Evolutionary conservation across 2,888 invertebrate species (phyloP).

Genomic region (Lithophane ornitopus): DNA sequence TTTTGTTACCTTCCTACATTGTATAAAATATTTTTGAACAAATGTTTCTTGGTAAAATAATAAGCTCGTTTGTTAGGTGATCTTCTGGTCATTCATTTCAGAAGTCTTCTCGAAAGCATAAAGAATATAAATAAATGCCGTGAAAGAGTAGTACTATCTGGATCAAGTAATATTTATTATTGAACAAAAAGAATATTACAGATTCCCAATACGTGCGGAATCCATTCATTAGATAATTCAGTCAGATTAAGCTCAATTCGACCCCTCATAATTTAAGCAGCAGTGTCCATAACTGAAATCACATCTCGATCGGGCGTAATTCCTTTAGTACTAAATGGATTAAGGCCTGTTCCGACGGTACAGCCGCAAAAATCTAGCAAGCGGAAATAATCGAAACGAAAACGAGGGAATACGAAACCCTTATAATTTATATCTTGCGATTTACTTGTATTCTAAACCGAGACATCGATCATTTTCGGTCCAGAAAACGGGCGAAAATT

Average conservation of each 20-base stretch:
- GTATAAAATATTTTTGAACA: not conserved
- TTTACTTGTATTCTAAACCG: not conserved
- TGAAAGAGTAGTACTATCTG: too few species aligned
- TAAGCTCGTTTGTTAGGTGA: not conserved
- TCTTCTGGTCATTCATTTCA: not conserved
- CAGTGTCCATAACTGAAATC: conserved; percentile 37
- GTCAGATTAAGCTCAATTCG: conserved; percentile 18
- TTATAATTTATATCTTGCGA: not conserved
- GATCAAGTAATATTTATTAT: not conserved
- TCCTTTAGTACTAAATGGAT: conserved; percentile 26
- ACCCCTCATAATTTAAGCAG: conserved; percentile 37
- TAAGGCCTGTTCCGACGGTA: not conserved
- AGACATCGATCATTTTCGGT: not conserved
- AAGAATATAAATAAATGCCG: not conserved
- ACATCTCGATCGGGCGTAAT: conserved; percentile 41
- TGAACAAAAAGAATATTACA: not conserved
- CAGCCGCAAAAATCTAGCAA: not conserved
- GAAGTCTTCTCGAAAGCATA: not conserved
- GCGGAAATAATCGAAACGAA: conserved; percentile 4
- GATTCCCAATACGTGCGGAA: conserved; percentile 25
- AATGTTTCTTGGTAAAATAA: not conserved
- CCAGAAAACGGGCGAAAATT: not conserved
- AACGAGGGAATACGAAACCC: not conserved
- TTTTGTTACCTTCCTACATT: not conserved
- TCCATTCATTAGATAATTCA: conserved; percentile 22